Evolutionary conservation across 2,888 invertebrate genomes (phyloP).

Genomic region (Apocheima hispidaria): DNA sequence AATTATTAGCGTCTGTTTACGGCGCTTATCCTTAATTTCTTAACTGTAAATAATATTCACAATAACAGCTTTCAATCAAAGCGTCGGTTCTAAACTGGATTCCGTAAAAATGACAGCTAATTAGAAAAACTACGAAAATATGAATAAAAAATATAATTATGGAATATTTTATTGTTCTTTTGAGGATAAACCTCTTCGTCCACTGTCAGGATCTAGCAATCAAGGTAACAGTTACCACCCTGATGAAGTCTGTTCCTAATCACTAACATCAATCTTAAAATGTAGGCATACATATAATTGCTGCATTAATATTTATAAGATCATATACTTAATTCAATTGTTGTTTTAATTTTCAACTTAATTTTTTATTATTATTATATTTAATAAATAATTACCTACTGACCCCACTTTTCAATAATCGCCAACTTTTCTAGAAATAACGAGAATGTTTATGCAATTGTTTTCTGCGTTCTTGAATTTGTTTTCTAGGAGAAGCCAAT

Average conservation of each 20-base stretch:
- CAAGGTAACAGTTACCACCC: slow-evolving; percentile 27
- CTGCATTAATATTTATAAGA: slow-evolving; percentile 23
- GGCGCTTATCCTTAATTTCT: slow-evolving; percentile 25
- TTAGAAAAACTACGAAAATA: slow-evolving; percentile 18
- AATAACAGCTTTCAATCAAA: slow-evolving; percentile 24
- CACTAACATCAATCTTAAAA: slow-evolving; percentile 20
- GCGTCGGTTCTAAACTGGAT: slow-evolving; percentile 17
- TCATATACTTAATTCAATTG: slow-evolving; percentile 5
- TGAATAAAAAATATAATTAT: too few relatives aligned
- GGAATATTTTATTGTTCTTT: slow-evolving; percentile 12
- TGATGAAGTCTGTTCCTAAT: slow-evolving; percentile 28
- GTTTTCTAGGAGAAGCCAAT: slow-evolving; percentile 14
- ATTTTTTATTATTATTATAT: slow-evolving; percentile 4
- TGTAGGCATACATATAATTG: slow-evolving; percentile 8
- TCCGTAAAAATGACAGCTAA: slow-evolving; percentile 22
- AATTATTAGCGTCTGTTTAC: slow-evolving; percentile 20
- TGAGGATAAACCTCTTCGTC: slow-evolving; percentile 12
- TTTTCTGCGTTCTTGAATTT: slow-evolving; percentile 5
- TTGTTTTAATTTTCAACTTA: slow-evolving; percentile 1
- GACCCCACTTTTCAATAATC: too few relatives aligned
- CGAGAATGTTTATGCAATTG: background rate
- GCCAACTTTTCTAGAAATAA: background rate
- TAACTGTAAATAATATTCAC: slow-evolving; percentile 27
- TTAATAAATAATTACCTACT: slow-evolving; percentile 9
- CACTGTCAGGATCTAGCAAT: slow-evolving; percentile 17